Percentiles rank a stretch among this genome's conserved stretches.
Conservation (phyloP, 2,888 invertebrate species). For the Chromoteleia sp. region DNA sequence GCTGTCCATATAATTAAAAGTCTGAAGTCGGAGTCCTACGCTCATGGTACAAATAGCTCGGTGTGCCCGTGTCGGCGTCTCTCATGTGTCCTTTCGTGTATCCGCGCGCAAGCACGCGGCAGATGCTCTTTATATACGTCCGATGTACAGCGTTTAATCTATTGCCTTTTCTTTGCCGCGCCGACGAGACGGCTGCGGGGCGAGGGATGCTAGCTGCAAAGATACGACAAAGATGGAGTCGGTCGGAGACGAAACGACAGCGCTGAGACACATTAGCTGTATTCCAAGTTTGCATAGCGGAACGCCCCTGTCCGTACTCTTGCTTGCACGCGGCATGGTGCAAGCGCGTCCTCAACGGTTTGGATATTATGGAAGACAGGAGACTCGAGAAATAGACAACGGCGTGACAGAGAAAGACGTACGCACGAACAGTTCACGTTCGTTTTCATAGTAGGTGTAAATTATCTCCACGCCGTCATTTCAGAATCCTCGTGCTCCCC, state of each 20-base stretch:
- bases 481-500: constrained; percentile 56
- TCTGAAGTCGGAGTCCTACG: constrained; percentile 58
- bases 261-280: constrained; percentile 78
- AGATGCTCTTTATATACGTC: constrained; percentile 68
- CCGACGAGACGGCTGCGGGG: constrained; percentile 58
- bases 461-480: constrained; percentile 73
- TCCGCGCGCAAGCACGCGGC: constrained; percentile 58
- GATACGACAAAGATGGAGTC: constrained; percentile 66
- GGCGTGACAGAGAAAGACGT: constrained; percentile 54
- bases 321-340: constrained; percentile 66
- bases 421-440: constrained; percentile 47
- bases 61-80: constrained; percentile 76
- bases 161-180: constrained; percentile 74
- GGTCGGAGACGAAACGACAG: constrained; percentile 74
- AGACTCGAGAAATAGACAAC: constrained; percentile 51
- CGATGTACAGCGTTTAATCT: constrained; percentile 76
- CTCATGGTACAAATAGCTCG: constrained; percentile 81
- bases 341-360: constrained; percentile 69
- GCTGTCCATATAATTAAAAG: constrained; percentile 71
- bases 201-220: constrained; percentile 41
- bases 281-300: constrained; percentile 84
- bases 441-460: constrained; percentile 73
- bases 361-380: constrained; percentile 75
- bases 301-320: constrained; percentile 81
- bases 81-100: constrained; percentile 75